Conservation (phyloP, 2,113 vertebrate species). For the Nothoprocta pentlandii region DNA sequence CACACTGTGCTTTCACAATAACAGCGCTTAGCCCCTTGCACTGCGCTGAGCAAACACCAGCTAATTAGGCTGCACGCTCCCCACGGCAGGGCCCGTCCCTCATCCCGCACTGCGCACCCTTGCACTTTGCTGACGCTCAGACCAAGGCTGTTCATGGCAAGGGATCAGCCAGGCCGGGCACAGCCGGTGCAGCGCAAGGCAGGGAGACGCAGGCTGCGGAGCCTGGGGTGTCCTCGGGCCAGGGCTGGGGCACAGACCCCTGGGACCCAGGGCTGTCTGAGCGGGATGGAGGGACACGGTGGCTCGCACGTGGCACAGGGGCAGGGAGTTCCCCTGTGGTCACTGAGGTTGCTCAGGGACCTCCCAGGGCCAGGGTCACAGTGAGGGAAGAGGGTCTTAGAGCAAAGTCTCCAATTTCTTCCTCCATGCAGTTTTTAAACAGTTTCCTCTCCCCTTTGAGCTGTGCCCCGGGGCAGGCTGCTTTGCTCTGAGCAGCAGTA, state of each 20-base stretch:
- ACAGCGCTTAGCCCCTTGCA: not conserved
- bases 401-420: not conserved
- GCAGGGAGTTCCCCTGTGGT: not conserved
- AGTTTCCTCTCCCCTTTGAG: too few species aligned
- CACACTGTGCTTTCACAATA: not conserved
- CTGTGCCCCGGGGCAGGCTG: too few species aligned
- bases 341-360: not conserved
- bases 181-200: not conserved
- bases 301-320: not conserved
- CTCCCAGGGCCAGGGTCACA: not conserved
- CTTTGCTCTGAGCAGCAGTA: too few species aligned
- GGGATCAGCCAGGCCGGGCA: not conserved
- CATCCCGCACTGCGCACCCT: not conserved
- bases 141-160: not conserved
- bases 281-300: accelerated
- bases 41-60: not conserved
- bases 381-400: not conserved
- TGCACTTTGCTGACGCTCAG: not conserved
- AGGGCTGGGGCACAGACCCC: not conserved
- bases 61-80: slow-evolving; percentile 22
- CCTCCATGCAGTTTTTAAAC: not conserved
- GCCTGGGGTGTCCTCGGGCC: not conserved
- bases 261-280: not conserved
- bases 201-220: accelerated
- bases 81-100: not conserved